These are phyloP conservation scores for Limosa lapponica DNA, from an alignment of 2,797 vertebrate species.

Conservation along the genomic window DNA sequence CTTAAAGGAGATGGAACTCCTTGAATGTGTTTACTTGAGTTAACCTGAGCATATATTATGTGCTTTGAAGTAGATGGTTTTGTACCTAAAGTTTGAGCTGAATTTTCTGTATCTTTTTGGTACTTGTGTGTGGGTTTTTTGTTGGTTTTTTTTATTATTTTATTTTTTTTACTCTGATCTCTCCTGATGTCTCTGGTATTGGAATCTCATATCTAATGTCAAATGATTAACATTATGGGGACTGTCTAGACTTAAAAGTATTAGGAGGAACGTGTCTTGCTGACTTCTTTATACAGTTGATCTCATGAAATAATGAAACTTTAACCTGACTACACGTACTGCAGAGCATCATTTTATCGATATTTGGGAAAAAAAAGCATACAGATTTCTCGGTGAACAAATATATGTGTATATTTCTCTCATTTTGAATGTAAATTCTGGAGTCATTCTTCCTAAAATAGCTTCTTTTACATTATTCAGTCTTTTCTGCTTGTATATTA, in stretches of 20 bases:
- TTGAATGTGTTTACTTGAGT: neutral
- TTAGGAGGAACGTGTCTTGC: neutral
- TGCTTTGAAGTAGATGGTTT: neutral
- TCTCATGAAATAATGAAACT: neutral
- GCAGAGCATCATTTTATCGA: neutral
- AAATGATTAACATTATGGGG: neutral
- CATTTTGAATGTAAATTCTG: neutral
- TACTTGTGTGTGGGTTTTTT: neutral
- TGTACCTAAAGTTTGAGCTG: neutral
- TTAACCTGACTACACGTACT: neutral
- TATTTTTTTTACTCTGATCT: neutral
- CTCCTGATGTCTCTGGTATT: neutral
- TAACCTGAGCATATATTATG: neutral
- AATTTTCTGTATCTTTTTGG: neutral
- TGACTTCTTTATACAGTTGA: neutral
- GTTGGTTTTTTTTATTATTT: fast-evolving
- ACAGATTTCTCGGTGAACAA: neutral
- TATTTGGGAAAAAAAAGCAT: neutral
- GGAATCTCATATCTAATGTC: neutral
- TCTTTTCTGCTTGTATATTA: neutral
- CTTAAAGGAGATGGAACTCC: neutral
- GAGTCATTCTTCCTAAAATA: neutral
- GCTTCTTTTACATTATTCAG: neutral
- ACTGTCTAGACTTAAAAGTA: neutral
- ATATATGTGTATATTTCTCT: neutral